These are phyloP conservation scores for Pocillopora damicornis DNA, from an alignment of 64 coral and sea anemone species.

Conservation along the genomic window DNA sequence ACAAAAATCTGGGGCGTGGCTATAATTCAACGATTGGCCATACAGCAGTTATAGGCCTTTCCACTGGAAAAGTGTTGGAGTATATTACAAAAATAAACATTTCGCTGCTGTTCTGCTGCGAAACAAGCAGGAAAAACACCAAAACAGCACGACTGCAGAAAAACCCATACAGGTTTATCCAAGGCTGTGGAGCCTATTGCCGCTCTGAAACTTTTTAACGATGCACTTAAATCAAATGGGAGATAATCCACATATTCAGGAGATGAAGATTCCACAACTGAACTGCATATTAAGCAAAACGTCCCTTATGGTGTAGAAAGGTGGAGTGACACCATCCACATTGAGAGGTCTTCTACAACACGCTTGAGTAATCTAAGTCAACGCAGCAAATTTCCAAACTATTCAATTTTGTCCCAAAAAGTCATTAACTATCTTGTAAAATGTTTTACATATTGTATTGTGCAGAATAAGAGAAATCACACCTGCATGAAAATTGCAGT, in stretches of 20 bases:
- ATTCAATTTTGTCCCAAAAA: conserved; percentile 53
- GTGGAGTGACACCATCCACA: conserved; percentile 7
- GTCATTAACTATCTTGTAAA: conserved; percentile 58
- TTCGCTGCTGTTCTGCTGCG: conserved; percentile 33
- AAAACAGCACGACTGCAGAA: conserved; percentile 17
- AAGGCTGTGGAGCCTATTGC: conserved; percentile 12
- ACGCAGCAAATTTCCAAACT: conserved; percentile 3
- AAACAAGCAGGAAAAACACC: not conserved
- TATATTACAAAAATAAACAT: conserved; percentile 56
- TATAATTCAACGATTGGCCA: not conserved
- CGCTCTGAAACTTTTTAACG: conserved; percentile 27
- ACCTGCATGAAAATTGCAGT: conserved; percentile 23
- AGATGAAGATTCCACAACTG: conserved; percentile 29
- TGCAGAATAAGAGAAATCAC: conserved; percentile 59
- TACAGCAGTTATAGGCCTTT: conserved; percentile 43
- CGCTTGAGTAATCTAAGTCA: conserved; percentile 50
- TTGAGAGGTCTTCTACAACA: conserved; percentile 47
- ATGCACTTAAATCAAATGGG: not conserved
- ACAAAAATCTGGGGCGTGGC: too few species aligned
- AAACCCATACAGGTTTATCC: conserved; percentile 19
- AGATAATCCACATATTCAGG: conserved; percentile 18
- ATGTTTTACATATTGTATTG: conserved; percentile 50
- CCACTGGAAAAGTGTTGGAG: conserved; percentile 54
- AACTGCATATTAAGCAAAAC: conserved; percentile 10
- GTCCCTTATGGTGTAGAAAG: conserved; percentile 46